Evolutionary conservation across 2,113 vertebrate genomes (phyloP).

Genomic region (Phainopepla nitens): DNA sequence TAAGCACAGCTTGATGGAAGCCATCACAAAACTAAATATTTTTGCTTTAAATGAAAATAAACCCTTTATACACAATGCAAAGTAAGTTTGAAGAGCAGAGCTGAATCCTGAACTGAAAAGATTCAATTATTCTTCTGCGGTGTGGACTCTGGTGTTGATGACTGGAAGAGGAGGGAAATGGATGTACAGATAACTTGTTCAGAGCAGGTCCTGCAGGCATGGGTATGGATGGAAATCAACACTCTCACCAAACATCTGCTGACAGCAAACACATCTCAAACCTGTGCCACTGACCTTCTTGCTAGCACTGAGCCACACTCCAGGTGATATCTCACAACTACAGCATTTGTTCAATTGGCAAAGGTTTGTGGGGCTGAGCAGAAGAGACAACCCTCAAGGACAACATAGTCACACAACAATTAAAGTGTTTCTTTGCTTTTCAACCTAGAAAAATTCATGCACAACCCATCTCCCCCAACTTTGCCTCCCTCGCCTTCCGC

Average conservation of each 20-base stretch:
- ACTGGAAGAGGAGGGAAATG: not conserved
- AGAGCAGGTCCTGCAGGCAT: not conserved
- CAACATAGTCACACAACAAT: not conserved
- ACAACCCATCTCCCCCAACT: rapidly evolving
- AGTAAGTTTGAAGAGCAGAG: not conserved
- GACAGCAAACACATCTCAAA: not conserved
- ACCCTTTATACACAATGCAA: rapidly evolving
- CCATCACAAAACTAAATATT: not conserved
- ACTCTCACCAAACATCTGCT: not conserved
- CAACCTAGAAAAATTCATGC: not conserved
- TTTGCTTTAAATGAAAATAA: not conserved
- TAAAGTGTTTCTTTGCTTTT: not conserved
- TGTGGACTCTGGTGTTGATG: not conserved
- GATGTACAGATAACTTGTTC: not conserved
- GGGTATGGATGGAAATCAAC: not conserved
- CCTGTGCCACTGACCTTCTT: not conserved
- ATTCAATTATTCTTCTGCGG: not conserved
- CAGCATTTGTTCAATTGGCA: not conserved
- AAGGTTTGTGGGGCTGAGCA: not conserved
- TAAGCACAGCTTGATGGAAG: not conserved
- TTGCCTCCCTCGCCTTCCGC: too few relatives aligned
- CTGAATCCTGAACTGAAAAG: not conserved
- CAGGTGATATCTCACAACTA: not conserved
- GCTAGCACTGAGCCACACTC: not conserved
- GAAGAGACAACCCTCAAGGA: not conserved